phyloP scores from a whole-genome alignment of 92 coral and sea anemone genomes.

The Porites rus region DNA sequence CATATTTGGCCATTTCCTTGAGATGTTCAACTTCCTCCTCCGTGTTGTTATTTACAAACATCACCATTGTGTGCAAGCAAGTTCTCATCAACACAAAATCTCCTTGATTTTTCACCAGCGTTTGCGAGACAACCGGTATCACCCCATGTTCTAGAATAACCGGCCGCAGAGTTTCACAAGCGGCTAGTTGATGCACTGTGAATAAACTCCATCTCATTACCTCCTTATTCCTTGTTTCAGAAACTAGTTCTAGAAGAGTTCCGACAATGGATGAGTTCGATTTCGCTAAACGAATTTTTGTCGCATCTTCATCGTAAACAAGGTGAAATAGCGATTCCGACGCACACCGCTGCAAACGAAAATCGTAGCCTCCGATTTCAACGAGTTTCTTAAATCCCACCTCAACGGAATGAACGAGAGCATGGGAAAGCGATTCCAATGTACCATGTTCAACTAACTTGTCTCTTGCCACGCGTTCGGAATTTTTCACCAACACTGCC shows the following conservation, averaged over 20 bases:
- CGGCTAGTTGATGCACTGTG: constrained; percentile 79
- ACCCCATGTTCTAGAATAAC: constrained; percentile 62
- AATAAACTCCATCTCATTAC: constrained; percentile 91
- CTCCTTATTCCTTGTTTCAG: constrained; percentile 78
- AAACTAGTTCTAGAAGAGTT: constrained; percentile 72
- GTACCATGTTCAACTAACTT: constrained; percentile 71
- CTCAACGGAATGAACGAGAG: constrained; percentile 76
- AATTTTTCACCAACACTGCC: constrained; percentile 78
- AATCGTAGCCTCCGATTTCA: constrained; percentile 68
- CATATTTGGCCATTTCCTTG: constrained; percentile 84
- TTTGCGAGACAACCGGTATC: constrained; percentile 72
- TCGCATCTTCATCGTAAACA: constrained; percentile 74
- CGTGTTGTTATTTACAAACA: constrained; percentile 87
- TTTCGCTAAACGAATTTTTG: constrained; percentile 62
- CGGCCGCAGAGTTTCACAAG: constrained; percentile 82
- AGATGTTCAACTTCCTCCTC: constrained; percentile 83
- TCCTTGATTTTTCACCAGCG: constrained; percentile 86
- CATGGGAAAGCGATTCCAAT: constrained; percentile 79
- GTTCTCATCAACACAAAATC: constrained; percentile 83
- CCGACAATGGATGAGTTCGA: constrained; percentile 72
- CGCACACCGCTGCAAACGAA: constrained; percentile 74
- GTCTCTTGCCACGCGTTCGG: constrained; percentile 62
- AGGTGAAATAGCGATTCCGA: constrained; percentile 88
- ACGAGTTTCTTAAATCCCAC: constrained; percentile 73
- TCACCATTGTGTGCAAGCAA: constrained; percentile 92